Base-by-base conservation (phyloP, 2,113 vertebrate species). In the Pogonocichla stellata region DNA sequence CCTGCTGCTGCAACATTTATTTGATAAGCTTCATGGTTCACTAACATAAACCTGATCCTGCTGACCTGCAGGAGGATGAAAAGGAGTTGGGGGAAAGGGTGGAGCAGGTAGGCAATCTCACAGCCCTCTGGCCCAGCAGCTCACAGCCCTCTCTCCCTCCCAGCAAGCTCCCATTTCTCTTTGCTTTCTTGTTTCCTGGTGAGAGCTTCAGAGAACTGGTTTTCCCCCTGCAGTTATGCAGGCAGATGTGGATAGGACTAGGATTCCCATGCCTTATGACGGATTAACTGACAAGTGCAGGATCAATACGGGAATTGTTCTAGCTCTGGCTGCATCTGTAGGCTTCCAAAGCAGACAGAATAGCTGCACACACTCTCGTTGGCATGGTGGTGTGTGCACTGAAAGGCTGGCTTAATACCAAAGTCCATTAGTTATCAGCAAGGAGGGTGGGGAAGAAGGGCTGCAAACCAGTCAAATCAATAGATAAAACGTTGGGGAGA, bases 231-330 rank as follows among this genome's bases (percentile, higher is more conserved):
- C 84, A 75, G 97, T 95, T 94, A 92, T 96, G 95, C 84, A 60
- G 98, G 95, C 97, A 98, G 97, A 98, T 98, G 97, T 97, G 97
- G 96, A 91, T 75, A 97, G 91, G 84, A 95, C 96, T 97, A 96
- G 79, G 85, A 96, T 98, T 98, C 98, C 96, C 98, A 97, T 96
- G 97, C 93, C 85, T 97, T 95, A 43, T 95, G 96, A 98, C 87
- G 60, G 94, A 97, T 97, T 96, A 96, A 96, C 94, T 95, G 95
- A 97, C 92, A 96, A 97, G 94, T 86, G 92, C 0, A 7, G 88
- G 89, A 97, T 97, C 97, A 97, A 95, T 96, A 95, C n/a, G 1
- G 92, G 97, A 95, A 96, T 96, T 97, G 97, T 97, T 97, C 92
- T 94, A 92, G 93, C 91, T 96, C 95, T 73, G 83, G 80, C 94